Base-by-base conservation (phyloP, 1,140 invertebrate species). In the Coelopa frigida region DNA sequence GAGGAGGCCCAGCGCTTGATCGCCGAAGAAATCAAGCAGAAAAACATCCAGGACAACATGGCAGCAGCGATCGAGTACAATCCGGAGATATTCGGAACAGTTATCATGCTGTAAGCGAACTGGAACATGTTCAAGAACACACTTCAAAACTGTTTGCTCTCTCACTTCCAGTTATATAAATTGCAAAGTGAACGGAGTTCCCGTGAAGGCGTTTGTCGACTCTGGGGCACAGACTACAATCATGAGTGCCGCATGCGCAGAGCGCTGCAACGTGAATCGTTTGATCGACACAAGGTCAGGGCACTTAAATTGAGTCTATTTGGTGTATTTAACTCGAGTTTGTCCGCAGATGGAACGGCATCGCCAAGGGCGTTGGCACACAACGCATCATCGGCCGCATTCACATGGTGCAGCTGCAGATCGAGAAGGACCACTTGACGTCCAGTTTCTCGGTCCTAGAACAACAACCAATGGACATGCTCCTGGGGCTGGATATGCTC, bases 41-140 rank as follows among this genome's bases (percentile, higher is more conserved):
- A 95, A 65, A 97, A 97, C 70, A 94, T 98, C 48, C 92, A 98
- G 74, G 89, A 89, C 0, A 98, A 98, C 67, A 98, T 98, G 94
- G 92, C 97, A 62, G 91, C 91, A 1, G 95, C 94, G 1, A 96
- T 98, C 81, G 94, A 98, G 65, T 94, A 91, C 66, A 94, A 94
- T 73, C 95, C 95, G 0, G 94, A 98, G 70, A 94, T 89, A 15
- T 98, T 98, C 74, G 95, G 93, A 37, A 93, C 91, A 14, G 94
- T 98, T 33, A 82, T 89, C 11, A 98, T 98, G 94, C 76, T 98
- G 29, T 98, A 21, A 54, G 59, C 59, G 17, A n/a, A 23, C 15
- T 17, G 10, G 10, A 10, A 23, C 15, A 8, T 40, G 3, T 38
- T 29, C 12, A 27, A 2, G 18, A 27, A 17, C 15, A 24, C 1